Evolutionary conservation across 2,888 invertebrate genomes (phyloP), one percentile per base, ranked within the genome.

Genomic region (Pyrrhosoma nymphula): DNA sequence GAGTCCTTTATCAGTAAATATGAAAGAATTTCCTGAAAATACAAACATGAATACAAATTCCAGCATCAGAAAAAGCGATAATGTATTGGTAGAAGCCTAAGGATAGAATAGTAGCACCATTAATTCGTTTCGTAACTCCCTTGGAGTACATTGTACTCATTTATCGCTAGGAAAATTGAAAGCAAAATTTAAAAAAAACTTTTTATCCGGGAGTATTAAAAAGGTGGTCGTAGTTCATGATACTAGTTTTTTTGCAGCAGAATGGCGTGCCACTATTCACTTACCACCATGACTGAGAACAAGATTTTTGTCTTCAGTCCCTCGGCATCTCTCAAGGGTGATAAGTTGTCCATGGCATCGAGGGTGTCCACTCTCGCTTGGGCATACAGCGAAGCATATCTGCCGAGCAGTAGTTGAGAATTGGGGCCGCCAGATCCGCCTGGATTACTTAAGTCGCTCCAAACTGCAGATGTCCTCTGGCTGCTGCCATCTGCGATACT

Each of bases 201-300:
- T 90, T 30, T 1, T 8, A 47, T 60, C 60, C 93, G 14, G 18
- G 8, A 93, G 35, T 47, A 93, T n/a, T 56, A 93, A 47, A 20
- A n/a, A 93, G 3, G 56, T 30, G 6, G 39, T 23, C 16, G 3
- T 10, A 39, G 3, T 8, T 47, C 47, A 47, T 8, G 47, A 47
- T 8, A 47, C 47, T 47, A 60, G 60, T 23, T 16, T 4, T 10
- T 16, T 18, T 60, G 23, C 12, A 30, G 6, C 18, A 55, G 47
- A 2, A 14, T 55, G 47, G 47, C 55, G n/a, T n/a, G 55, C 90
- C 56, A 90, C 56, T n/a, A 26, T 88, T 95, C 95, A 96, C 99
- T 98, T 97, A 99, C 99, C 97, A 99, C 99, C 96, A 99, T 98
- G 95, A 99, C 99, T 95, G 99, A 99, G 97, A 99, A 99, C 96